Evolutionary conservation across 2,888 invertebrate species (phyloP).

Genomic region (Disparrhopalites patrizii): DNA sequence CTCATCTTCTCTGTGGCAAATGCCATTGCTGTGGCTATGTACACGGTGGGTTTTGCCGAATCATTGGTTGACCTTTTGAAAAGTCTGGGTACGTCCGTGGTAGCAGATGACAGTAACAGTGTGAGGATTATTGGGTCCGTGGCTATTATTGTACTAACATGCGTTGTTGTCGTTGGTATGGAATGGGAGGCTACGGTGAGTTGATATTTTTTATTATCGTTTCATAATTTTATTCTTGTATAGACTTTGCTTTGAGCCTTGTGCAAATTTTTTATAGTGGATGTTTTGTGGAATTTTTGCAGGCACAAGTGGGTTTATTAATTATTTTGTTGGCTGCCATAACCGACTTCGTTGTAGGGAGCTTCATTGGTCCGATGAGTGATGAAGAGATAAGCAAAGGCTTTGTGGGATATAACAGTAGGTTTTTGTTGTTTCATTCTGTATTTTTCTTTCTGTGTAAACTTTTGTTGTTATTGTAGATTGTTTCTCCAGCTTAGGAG

Average conservation of each 20-base stretch:
- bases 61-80: conserved; percentile 61
- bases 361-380: conserved; percentile 54
- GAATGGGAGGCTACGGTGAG: conserved; percentile 59
- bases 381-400: conserved; percentile 53
- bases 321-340: conserved; percentile 55
- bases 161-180: conserved; percentile 58
- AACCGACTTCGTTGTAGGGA: conserved; percentile 57
- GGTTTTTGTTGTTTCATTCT: conserved; percentile 6
- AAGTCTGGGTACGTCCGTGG: conserved; percentile 58
- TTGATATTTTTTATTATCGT: not conserved
- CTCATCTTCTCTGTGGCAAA: conserved; percentile 56
- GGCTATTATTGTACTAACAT: conserved; percentile 54
- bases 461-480: too few relatives aligned
- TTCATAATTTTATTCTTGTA: not conserved
- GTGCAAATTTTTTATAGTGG: not conserved
- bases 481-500: too few relatives aligned
- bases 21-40: conserved; percentile 57
- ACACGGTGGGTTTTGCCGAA: conserved; percentile 61
- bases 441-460: not conserved
- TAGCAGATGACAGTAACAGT: conserved; percentile 63
- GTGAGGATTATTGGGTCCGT: conserved; percentile 55
- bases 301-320: conserved; percentile 56
- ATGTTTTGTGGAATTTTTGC: conserved; percentile 35
- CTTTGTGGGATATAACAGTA: conserved; percentile 54
- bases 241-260: not conserved